Evolutionary conservation across 2,797 vertebrate genomes (phyloP), one percentile per base, ranked within the genome.

Genomic region (Hephaestus fuliginosus): DNA sequence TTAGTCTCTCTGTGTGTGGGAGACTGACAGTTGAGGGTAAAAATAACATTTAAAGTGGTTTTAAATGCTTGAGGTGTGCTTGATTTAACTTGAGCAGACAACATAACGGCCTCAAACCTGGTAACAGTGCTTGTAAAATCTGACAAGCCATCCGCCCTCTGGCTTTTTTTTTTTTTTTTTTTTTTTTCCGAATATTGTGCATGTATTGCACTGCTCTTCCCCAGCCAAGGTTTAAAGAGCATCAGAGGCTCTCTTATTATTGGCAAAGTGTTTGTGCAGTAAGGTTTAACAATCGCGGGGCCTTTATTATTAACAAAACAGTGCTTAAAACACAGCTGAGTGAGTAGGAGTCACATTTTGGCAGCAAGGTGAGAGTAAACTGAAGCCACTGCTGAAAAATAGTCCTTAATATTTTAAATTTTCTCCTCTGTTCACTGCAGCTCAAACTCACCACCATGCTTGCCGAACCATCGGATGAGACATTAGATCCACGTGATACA

Each of bases 1-100:
- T 90, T 84, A 86, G 85, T 25, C 36, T 82, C 66, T 76, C 51
- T 56, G 52, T 67, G 51, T 77, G 84, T 14, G 39, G 63, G 52
- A 70, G 69, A 76, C 75, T 83, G 86, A 88, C 83, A 86, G 78
- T 57, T 61, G 41, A 79, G 74, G 70, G 78, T 88, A 92, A 91
- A 92, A 92, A 91, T 88, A 93, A 89, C 88, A 88, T 71, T 88
- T 62, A 68, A 88, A 85, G 58, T 83, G 52, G 44, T 88, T 88
- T 89, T 80, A 86, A 86, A 89, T 74, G 63, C 58, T 82, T 49
- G 61, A 86, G 66, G 80, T 89, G 82, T 67, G 46, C 61, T 80
- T 81, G 83, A 89, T 88, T 87, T 85, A 80, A 82, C 70, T 76
- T 20, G 44, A 85, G 71, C 33, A 74, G 86, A 87, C 82, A 86